Conservation (phyloP, 2,797 vertebrate species). For the Myotis myotis region DNA sequence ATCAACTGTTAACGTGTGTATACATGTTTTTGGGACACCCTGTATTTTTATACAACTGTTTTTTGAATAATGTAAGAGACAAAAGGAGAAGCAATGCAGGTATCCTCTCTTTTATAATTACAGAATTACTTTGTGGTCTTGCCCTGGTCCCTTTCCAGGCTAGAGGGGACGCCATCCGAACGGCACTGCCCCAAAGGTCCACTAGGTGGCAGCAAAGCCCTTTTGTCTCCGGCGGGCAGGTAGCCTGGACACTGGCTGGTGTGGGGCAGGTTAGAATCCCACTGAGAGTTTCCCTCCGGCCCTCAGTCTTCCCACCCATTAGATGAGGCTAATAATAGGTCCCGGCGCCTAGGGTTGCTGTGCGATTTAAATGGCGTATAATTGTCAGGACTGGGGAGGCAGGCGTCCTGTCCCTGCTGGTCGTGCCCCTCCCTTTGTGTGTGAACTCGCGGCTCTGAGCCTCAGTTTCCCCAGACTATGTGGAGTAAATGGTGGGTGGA, state of each 20-base stretch:
- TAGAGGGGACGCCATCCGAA: rapidly evolving
- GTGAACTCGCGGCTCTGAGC: background rate
- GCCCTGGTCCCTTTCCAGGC: rapidly evolving
- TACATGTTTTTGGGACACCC: background rate
- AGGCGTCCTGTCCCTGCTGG: background rate
- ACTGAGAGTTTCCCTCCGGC: background rate
- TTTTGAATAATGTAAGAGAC: background rate
- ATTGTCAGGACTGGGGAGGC: background rate
- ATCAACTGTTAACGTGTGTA: background rate
- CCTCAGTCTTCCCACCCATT: background rate
- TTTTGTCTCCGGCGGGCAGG: no score
- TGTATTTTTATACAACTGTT: background rate
- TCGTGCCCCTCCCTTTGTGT: background rate
- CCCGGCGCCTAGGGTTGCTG: background rate
- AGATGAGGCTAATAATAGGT: background rate
- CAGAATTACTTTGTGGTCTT: background rate
- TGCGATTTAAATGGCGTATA: background rate
- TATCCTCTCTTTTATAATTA: background rate
- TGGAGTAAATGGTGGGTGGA: background rate
- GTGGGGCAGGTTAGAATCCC: background rate
- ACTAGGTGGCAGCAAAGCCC: slow-evolving; percentile 17
- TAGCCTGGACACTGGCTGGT: rapidly evolving
- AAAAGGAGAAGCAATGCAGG: background rate
- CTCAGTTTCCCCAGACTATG: background rate
- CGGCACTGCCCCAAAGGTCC: background rate